Conservation (phyloP, 2,888 invertebrate genomes). For the Cerastis leucographa region DNA sequence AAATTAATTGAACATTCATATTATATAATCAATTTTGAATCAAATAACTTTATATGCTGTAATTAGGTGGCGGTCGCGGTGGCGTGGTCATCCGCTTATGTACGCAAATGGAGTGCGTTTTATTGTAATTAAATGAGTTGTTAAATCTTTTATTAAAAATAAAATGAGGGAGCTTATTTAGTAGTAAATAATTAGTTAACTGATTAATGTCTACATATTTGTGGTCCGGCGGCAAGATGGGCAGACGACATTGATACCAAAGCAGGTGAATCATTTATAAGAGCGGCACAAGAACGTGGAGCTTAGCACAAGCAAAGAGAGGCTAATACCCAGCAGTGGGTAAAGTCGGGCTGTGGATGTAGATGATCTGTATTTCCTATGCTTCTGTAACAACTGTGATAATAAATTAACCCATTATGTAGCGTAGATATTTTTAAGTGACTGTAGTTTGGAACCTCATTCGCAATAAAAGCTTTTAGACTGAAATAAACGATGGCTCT, state of each 20-base stretch:
- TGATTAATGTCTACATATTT: too few relatives aligned
- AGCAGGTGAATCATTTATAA: neutral
- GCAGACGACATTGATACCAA: neutral
- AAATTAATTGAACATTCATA: conserved; percentile 21
- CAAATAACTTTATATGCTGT: conserved; percentile 22
- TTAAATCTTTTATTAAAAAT: conserved; percentile 9
- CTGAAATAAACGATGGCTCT: neutral
- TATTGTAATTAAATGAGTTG: conserved; percentile 36
- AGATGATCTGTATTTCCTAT: neutral
- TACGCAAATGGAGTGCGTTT: conserved; percentile 13
- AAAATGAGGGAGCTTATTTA: conserved; percentile 5
- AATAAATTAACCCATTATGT: neutral
- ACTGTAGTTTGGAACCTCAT: neutral
- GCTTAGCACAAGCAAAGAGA: neutral
- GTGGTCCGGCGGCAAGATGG: neutral
- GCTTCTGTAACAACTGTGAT: neutral
- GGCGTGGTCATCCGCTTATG: conserved; percentile 12
- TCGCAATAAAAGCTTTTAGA: neutral
- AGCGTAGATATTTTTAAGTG: neutral
- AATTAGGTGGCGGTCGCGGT: conserved; percentile 16
- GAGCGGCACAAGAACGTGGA: neutral
- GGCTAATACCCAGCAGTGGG: neutral
- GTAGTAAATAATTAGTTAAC: neutral
- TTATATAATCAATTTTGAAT: conserved; percentile 37
- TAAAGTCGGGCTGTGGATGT: neutral